Base-by-base conservation (phyloP, 2,113 vertebrate species). In the Pangasianodon hypophthalmus region DNA sequence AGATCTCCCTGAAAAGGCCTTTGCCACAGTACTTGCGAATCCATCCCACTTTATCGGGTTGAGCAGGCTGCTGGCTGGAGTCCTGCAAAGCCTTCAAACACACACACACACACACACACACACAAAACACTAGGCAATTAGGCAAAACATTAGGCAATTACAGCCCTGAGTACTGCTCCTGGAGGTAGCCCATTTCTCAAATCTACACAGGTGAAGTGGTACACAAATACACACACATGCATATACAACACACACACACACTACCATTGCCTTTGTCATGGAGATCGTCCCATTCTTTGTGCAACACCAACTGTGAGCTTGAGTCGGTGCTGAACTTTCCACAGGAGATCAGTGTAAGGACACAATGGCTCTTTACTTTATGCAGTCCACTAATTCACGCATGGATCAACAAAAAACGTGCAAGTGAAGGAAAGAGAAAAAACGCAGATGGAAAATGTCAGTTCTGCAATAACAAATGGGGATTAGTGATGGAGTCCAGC, bases 1-100 rank as follows among this genome's bases (percentile, higher is more conserved):
- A 99, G 94, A 99, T 98, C 93, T 99, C 98, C 90, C 98, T 95
- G 95, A 99, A 99, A 93, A 99, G 97, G 82, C 98, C 98, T 94
- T 96, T 97, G 67, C 97, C 98, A 85, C 97, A 98, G 91, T 97
- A 99, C 95, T 98, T 99, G 83, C 98, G 95, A 94, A 99, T 97
- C 98, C 98, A 99, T 93, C 98, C 98, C 77, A 97, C 96, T 94
- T 98, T 99, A 84, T 99, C 98, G 0, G 97, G 97, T 91, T 95
- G 96, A 5, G 60, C 58, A 8, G 95, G 92, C 79, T 93, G 96
- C 44, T 95, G 96, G 50, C 81, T 97, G 21, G 95, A 95, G 87
- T 98, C 98, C 94, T 94, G 96, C 0, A 91, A 95, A 26, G 96
- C 97, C 98, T 88, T 90, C 48, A 84, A 86, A 71, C 64, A 56